Evolutionary conservation across 2,113 vertebrate species (phyloP).

Genomic region (Grantiella picta): DNA sequence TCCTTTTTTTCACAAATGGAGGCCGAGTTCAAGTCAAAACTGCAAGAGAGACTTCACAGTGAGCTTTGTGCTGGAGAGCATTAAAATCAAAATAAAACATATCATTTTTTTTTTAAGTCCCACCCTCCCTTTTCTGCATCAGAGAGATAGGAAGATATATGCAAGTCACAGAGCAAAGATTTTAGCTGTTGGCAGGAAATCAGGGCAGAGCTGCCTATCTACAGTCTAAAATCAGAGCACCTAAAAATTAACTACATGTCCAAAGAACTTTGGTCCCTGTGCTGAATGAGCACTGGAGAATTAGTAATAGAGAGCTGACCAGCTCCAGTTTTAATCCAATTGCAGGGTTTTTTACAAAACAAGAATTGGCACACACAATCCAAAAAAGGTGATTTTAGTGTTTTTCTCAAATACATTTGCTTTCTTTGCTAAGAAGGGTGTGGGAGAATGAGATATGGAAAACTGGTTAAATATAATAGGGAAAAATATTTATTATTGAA

Average conservation of each 20-base stretch:
- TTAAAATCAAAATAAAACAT: not conserved
- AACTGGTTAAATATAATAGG: not conserved
- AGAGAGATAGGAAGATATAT: not conserved
- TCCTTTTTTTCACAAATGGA: not conserved
- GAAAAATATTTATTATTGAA: not conserved
- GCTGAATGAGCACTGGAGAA: not conserved
- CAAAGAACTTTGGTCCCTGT: constrained; percentile 40
- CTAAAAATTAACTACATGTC: constrained; percentile 42
- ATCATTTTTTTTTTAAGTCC: not conserved
- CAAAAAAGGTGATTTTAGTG: not conserved
- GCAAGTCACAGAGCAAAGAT: not conserved
- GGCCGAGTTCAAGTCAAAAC: constrained; percentile 9
- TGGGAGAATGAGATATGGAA: not conserved
- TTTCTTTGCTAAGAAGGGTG: not conserved
- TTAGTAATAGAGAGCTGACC: not conserved
- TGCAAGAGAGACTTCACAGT: not conserved
- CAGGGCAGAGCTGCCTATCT: not conserved
- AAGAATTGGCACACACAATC: not conserved
- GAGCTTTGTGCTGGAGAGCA: not conserved
- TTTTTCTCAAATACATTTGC: not conserved
- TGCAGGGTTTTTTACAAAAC: not conserved
- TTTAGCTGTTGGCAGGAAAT: not conserved
- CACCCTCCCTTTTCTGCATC: not conserved
- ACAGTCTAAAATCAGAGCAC: constrained; percentile 51
- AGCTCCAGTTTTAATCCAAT: not conserved